Evolutionary conservation across 2,113 vertebrate genomes (phyloP), one percentile per base, ranked within the genome.

Genomic region (Bombycilla garrulus): DNA sequence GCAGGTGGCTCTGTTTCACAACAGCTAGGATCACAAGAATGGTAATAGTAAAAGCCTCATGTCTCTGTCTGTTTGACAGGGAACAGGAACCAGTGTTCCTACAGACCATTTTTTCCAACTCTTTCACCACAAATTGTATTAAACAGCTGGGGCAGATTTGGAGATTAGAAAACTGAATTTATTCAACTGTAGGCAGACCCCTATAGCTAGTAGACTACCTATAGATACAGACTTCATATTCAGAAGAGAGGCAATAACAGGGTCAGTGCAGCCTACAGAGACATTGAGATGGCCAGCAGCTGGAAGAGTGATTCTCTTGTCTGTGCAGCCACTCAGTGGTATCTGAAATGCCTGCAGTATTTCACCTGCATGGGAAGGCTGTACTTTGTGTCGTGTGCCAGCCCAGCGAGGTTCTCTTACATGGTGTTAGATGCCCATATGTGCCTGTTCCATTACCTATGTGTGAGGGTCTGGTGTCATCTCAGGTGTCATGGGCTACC

Each of bases 1-100:
- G 48, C 81, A 91, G 57, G 50, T 90, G 78, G 36, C 25, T 94
- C 44, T 92, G 64, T 91, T 96, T 94, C 89, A 91, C 60, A 94
- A 92, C 56, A 91, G 64, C 47, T 69, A 80, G n/a, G 18, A 45
- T 92, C 58, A 36, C 23, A 85, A 56, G 58, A 92, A 88, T 76
- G 40, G 50, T 71, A 85, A 60, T 5, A 90, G 12, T 51, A 85
- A 84, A 89, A 74, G 13, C 53, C 44, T 90, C 64, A 65, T 76
- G 36, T 61, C 38, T 82, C 71, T 90, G 7, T 82, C 64, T 85
- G 28, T 51, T 50, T 65, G 69, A 45, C 35, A 76, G 53, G 42
- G 53, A 76, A n/a, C n/a, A 93, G 25, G 35, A 61, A 48, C 48
- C 45, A 44, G 20, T 70, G 21, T 21, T 79, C n/a, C 57, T 82